Evolutionary conservation across 2,888 invertebrate species (phyloP), one percentile per base, ranked within the genome.

Genomic region (Xestia c-nigrum): DNA sequence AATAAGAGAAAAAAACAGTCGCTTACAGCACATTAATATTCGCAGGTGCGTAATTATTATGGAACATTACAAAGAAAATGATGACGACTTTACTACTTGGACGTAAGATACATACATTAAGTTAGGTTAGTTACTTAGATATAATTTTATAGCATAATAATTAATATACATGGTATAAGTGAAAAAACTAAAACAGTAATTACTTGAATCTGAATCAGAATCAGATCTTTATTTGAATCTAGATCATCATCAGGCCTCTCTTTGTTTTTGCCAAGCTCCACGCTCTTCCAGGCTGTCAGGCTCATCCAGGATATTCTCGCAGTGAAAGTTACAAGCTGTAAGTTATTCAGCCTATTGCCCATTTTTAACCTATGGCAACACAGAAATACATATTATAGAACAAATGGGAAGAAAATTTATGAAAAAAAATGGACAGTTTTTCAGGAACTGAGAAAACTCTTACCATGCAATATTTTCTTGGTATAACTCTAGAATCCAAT

Each of bases 21-120:
- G 81, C 81, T 67, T 5, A n/a, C n/a, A 81, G 81, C 81, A 55
- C 31, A 63, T 57, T 69, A 24, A 40, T 64, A 80, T 85, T 81
- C 81, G 81, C 81, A 81, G 74, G 38, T 52, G 81, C 81, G 57
- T 50, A 65, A 65, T 57, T n/a, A n/a, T 55, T 65, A 50, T 61
- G n/a, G 14, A 38, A 68, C 46, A 57, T 77, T 55, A 38, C 24
- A 40, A 59, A 46, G 1, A 59, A 3, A 46, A 55, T 50, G 2
- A 66, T 63, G 47, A 57, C 31, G 21, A 83, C 50, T 57, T 5
- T 31, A 61, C 63, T 38, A 50, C 24, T 50, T 68, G 38, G 21
- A 46, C 24, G n/a, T 12, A 31, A 24, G 12, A 43, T 68, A 40
- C 19, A 69, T 21, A 46, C 16, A 52, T 72, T 40, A 46, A 1